Base-by-base conservation (phyloP, 2,888 invertebrate species). In the Aphodius sticticus region DNA sequence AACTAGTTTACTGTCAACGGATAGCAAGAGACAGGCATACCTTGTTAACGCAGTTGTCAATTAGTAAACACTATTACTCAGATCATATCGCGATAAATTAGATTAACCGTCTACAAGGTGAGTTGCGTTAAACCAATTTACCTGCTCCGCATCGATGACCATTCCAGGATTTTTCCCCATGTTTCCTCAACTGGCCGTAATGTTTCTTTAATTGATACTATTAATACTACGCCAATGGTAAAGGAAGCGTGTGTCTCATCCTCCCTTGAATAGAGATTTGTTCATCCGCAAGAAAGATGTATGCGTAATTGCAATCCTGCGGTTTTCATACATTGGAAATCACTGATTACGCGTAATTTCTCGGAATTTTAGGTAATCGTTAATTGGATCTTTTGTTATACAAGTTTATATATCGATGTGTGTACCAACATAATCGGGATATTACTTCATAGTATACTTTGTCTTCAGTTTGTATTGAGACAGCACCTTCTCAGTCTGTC, bases 71-170 rank as follows among this genome's bases (percentile, higher is more conserved):
- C 81, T 77, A 80, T 83, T 83, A 82, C 80, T 79, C 70, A 74
- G 74, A 74, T 74, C 76, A 80, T 79, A 81, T 82, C 81, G 80
- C 81, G 80, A 83, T 83, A 82, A 83, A 83, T 83, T 83, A 83
- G 76, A 82, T 82, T 80, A 83, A 77, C 74, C 9, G 7, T 9
- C 53, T 1, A 53, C 76, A 76, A 76, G 37, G 38, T 69, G 36
- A 74, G 69, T 76, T 5, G 53, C 53, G 12, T 53, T 53, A 53
- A 53, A 12, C 53, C 53, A 53, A 53, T 53, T 53, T 53, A 53
- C 53, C 53, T 53, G 53, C 53, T 53, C 53, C 4, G 9, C 53
- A 53, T 53, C 53, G 53, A 53, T 53, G 53, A 53, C 53, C 53
- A 53, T 53, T 1, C 12, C 53, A 9, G 53, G 53, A 53, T 53